phyloP scores from a whole-genome alignment of 2,888 invertebrate genomes.

The Aethes cnicana region DNA sequence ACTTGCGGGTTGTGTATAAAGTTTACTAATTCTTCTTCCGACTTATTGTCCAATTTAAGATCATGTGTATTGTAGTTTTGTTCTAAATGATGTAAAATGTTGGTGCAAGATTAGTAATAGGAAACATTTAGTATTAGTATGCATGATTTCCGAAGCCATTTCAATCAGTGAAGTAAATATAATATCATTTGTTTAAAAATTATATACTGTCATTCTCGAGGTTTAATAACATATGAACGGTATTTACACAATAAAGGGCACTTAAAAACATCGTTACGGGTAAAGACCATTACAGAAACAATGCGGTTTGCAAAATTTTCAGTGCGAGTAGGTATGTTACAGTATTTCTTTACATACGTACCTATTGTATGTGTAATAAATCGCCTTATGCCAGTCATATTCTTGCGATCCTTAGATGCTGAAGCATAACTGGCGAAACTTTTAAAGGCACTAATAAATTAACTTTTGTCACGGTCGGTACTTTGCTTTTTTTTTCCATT shows the following conservation, averaged over 20 bases:
- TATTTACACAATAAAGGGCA: no score
- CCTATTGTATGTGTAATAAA: slow-evolving; percentile 38
- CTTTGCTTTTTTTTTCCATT: no score
- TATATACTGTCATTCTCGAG: no score
- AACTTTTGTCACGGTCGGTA: no score
- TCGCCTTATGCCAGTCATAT: slow-evolving; percentile 33
- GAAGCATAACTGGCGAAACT: no score
- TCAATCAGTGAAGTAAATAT: neutral
- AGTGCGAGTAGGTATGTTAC: neutral
- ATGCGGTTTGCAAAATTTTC: neutral
- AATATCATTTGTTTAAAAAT: no score
- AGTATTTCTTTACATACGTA: slow-evolving; percentile 22
- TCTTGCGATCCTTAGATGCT: neutral
- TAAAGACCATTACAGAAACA: no score
- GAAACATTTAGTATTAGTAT: no score
- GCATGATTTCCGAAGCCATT: neutral
- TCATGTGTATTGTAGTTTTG: slow-evolving; percentile 52
- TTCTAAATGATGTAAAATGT: slow-evolving; percentile 52
- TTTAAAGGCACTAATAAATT: no score
- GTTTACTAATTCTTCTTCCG: slow-evolving; percentile 58
- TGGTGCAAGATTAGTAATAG: no score
- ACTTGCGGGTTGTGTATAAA: slow-evolving; percentile 68
- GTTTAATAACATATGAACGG: no score
- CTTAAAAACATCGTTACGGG: no score
- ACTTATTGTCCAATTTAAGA: slow-evolving; percentile 47